Evolutionary conservation across 2,888 invertebrate genomes (phyloP), one percentile per base, ranked within the genome.

Genomic region (Arctia plantaginis): DNA sequence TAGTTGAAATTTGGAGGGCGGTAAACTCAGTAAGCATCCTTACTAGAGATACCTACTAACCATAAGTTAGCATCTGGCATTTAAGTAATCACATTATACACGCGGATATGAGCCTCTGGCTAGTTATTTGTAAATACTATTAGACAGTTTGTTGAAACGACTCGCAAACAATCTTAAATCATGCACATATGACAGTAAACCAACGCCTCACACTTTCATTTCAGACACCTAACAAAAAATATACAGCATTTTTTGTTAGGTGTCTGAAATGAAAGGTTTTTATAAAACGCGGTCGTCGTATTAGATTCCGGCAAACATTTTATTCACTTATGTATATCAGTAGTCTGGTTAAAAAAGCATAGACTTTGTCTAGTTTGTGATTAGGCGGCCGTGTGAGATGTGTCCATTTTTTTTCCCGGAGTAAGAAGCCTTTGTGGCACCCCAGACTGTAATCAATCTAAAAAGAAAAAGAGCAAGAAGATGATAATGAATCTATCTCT

Each of bases 141-240:
- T 30, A 39, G 7, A 39, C 23, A 39, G 23, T 33, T 23, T 12
- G 35, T 12, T 30, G 27, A 69, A 51, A 71, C 8, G 30, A 33
- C 47, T 65, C 65, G 20, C 64, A 47, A 27, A 47, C 35, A 67
- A 67, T 33, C 30, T 30, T 27, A 18, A 59, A 62, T 0, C 30
- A 62, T 30, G 62, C 62, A 62, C 59, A 39, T 66, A 27, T 41
- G 44, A 44, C 62, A 39, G 64, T 51, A 27, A 65, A 44, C 51
- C 20, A 47, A 64, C 71, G 65, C 71, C 47, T 71, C n/a, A n/a
- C 33, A 35, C 65, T 71, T 71, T 71, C 71, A 71, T 51, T 65
- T 44, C 23, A 33, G 20, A 30, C 39, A 13, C 62, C 23, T 0
- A 44, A 62, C 12, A 69, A 41, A 62, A 59, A 39, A 12, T 66